phyloP scores from a whole-genome alignment of 2,113 vertebrate genomes.

The Paramisgurnus dabryanus region DNA sequence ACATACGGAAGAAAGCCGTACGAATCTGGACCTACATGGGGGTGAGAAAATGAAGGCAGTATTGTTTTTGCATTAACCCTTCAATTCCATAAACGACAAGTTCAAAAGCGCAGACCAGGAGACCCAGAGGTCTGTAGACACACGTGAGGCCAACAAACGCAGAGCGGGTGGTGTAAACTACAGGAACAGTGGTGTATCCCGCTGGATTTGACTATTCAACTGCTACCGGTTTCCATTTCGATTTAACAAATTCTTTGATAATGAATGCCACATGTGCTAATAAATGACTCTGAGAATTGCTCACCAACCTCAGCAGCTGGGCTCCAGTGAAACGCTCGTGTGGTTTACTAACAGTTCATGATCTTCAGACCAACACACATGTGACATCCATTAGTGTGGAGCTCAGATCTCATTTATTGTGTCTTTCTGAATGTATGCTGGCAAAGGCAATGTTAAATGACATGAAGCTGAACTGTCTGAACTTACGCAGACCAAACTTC shows the following conservation, averaged over 20 bases:
- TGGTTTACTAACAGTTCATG: constrained; percentile 62
- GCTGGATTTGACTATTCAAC: constrained; percentile 52
- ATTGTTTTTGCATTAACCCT: background rate
- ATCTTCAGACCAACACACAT: constrained; percentile 59
- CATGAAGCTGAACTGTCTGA: background rate
- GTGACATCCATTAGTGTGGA: constrained; percentile 58
- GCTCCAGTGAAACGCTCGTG: constrained; percentile 58
- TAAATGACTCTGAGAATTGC: constrained; percentile 57
- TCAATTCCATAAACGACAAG: constrained; percentile 36
- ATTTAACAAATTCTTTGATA: constrained; percentile 61
- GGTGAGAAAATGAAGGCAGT: constrained; percentile 9
- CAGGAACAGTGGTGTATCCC: constrained; percentile 47
- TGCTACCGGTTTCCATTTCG: constrained; percentile 62
- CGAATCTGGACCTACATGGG: constrained; percentile 15
- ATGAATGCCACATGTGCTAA: constrained; percentile 62
- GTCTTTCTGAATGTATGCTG: constrained; percentile 43
- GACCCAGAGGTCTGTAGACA: constrained; percentile 18
- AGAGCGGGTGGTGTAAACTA: constrained; percentile 42
- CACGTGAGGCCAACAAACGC: constrained; percentile 15
- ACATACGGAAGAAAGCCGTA: constrained; percentile 31
- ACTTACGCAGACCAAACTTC: too few species aligned
- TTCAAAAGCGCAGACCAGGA: background rate
- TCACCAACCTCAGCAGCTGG: constrained; percentile 55
- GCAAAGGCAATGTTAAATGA: constrained; percentile 40
- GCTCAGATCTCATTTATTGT: constrained; percentile 59